Conservation (phyloP, 2,113 vertebrate species). For the Pluvianellus socialis region DNA sequence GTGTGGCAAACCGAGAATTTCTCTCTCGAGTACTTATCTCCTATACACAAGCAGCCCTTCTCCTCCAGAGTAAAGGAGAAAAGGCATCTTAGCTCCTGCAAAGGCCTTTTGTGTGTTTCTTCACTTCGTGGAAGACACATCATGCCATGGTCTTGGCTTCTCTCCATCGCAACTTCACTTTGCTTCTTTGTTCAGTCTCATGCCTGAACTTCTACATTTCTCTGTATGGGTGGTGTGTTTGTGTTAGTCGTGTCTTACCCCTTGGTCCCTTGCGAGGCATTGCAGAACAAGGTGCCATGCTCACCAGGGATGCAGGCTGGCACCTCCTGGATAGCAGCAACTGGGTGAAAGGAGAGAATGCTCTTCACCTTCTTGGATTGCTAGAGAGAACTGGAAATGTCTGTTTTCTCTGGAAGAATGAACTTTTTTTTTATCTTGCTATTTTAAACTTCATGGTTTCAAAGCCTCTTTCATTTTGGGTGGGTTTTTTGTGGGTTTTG, state of each 20-base stretch:
- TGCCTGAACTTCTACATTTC: background rate
- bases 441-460: rapidly evolving
- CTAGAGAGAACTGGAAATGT: background rate
- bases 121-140: background rate
- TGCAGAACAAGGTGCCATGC: background rate
- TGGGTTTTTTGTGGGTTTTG: background rate
- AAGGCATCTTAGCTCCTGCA: background rate
- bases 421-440: background rate
- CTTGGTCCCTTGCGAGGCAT: background rate
- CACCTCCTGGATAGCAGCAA: background rate
- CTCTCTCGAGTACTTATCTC: background rate
- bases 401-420: background rate
- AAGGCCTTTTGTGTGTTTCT: background rate
- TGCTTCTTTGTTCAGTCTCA: background rate
- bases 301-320: background rate
- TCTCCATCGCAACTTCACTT: background rate
- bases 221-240: background rate
- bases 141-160: background rate
- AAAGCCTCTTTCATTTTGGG: background rate
- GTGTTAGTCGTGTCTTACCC: background rate
- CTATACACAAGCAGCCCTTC: background rate
- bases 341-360: background rate
- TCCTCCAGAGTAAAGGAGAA: background rate
- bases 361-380: background rate
- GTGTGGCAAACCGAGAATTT: background rate